Evolutionary conservation across 2,113 vertebrate genomes (phyloP), one percentile per base, ranked within the genome.

Genomic region (Papio anubis): DNA sequence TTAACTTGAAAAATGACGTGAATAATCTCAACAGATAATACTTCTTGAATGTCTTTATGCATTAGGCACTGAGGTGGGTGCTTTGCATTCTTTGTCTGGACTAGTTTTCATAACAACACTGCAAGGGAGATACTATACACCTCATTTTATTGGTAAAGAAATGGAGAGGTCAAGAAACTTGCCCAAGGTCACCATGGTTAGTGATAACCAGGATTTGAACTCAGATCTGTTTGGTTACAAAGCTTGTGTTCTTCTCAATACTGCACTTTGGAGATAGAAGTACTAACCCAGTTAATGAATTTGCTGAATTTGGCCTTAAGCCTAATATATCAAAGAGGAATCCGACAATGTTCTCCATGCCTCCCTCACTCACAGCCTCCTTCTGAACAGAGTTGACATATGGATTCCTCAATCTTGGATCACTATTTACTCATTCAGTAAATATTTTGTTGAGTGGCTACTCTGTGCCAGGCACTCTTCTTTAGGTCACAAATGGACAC

Each of bases 1-100:
- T 96, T 93, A 91, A 84, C 27, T 75, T 91, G 45, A 95, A 64
- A 95, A 61, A 35, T 84, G 12, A 92, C 48, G 81, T 89, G 52
- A 95, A 80, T 83, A 57, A 88, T 88, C 76, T 75, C n/a, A 84
- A 68, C 12, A 93, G 72, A 88, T 84, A 82, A 48, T 78, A 43
- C 35, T 50, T 48, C 50, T 92, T 70, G 40, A 93, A 45, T n/a
- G 40, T 43, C 30, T 85, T 89, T 76, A 82, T 82, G 50, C 43
- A 70, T 66, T 90, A 83, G 57, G 50, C 48, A 73, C 25, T 92
- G 6, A 18, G 40, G 78, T 66, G 55, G 35, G 27, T 17, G 43
- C 45, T 94, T 89, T 75, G 66, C 57, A 90, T 82, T 93, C 79
- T 86, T 38, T 87, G 27, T 90, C 84, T 82, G 78, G 25, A 72